phyloP scores from a whole-genome alignment of 35 echinoderm and acorn worm genomes.

The Apostichopus parvimensis region DNA sequence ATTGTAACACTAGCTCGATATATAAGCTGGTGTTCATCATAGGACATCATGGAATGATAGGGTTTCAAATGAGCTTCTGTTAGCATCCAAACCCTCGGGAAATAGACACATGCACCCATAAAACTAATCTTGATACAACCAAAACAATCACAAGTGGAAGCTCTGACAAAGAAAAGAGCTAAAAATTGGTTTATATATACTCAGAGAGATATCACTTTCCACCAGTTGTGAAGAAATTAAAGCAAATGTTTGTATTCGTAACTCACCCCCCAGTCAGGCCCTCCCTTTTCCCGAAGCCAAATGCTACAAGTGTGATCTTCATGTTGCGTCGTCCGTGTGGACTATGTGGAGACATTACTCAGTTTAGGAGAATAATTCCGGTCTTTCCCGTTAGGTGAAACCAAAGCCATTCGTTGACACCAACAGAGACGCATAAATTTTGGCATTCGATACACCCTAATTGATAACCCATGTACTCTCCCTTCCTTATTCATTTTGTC shows the following conservation, averaged over 20 bases:
- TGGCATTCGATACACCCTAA: slow-evolving; percentile 38
- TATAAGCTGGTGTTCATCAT: no score
- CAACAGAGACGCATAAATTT: slow-evolving; percentile 31
- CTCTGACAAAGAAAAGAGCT: no score
- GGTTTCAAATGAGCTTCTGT: no score
- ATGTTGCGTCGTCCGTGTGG: background rate
- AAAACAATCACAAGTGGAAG: no score
- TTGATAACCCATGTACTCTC: slow-evolving; percentile 39
- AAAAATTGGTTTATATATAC: no score
- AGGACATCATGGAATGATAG: no score
- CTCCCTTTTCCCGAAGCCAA: background rate
- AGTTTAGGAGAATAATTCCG: background rate
- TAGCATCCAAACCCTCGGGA: no score
- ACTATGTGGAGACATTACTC: slow-evolving; percentile 22
- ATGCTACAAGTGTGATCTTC: slow-evolving; percentile 7
- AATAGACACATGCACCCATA: no score
- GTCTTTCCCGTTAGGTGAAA: slow-evolving; percentile 8
- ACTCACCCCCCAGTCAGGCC: background rate
- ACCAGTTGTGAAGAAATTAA: background rate
- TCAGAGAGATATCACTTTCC: no score
- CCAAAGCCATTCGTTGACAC: slow-evolving; percentile 15
- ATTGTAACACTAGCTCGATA: no score
- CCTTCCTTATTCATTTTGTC: slow-evolving; percentile 25
- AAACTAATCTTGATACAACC: no score
- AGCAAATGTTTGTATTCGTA: background rate